Percentiles rank a stretch among this genome's conserved stretches.
Conservation (phyloP, 2,797 vertebrate species). For the Urocyon cinereoargenteus region DNA sequence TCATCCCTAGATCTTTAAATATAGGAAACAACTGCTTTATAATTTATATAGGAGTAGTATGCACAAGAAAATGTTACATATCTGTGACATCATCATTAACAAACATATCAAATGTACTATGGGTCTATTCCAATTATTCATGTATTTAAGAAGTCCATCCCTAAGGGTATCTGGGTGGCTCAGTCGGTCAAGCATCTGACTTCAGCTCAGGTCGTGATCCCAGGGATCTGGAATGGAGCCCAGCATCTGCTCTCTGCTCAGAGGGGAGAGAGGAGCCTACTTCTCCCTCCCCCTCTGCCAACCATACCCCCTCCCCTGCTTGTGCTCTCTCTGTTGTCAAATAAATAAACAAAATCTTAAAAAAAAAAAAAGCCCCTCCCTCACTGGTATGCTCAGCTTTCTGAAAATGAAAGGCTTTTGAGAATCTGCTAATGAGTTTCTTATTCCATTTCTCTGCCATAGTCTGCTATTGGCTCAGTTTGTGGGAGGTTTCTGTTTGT, state of each 20-base stretch:
- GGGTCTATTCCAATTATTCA: background rate
- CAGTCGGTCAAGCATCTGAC: too few relatives aligned
- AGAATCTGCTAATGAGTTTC: background rate
- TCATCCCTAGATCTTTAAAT: background rate
- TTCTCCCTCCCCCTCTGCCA: too few relatives aligned
- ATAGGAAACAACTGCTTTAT: background rate
- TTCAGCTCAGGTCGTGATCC: too few relatives aligned
- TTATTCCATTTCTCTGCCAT: background rate
- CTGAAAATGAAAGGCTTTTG: background rate
- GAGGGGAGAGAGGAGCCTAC: too few relatives aligned
- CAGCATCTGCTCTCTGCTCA: too few relatives aligned
- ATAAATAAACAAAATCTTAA: too few relatives aligned
- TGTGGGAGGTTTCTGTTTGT: conserved; percentile 53
- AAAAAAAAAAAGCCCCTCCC: background rate
- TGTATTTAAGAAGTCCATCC: background rate
- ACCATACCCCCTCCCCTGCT: too few relatives aligned
- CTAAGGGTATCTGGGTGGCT: too few relatives aligned
- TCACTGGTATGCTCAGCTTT: background rate
- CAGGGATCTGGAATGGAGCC: too few relatives aligned
- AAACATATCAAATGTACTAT: background rate
- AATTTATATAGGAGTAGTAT: background rate
- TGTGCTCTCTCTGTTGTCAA: too few relatives aligned
- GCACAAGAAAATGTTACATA: background rate
- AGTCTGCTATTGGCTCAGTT: background rate
- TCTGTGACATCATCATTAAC: background rate